Evolutionary conservation across 2,888 invertebrate species (phyloP), one percentile per base, ranked within the genome.

Genomic region (Nezara viridula): DNA sequence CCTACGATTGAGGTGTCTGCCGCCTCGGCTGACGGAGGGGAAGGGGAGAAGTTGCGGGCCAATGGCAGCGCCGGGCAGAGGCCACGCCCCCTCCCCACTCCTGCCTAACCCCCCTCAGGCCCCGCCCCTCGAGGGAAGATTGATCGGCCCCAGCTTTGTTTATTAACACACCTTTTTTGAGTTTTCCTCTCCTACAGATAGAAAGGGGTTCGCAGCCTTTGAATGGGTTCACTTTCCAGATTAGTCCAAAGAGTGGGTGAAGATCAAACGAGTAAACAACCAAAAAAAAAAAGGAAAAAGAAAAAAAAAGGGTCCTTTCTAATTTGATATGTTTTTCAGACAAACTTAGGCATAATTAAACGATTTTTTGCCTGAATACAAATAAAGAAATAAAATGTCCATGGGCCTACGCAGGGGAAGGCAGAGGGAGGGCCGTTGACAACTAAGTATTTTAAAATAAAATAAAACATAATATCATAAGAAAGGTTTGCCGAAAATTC

Each of bases 151-250:
- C 27, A 44, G 60, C 88, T 88, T 88, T 88, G 88, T 88, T 88
- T 88, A 88, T 88, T 88, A 88, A 88, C 88, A 88, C 88, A 88
- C 88, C 88, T 88, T 88, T 73, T 88, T 88, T 66, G 88, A 88
- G 88, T 88, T 73, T 88, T 88, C 88, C 88, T 88, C 88, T 88
- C 32, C 52, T 49, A 60, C 44, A 47, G 81, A 73, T 52, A 88
- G 88, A 88, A 66, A 88, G 88, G 66, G 73, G 66, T 88, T 73
- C 73, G 27, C 14, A 37, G 55, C 86, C 55, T 88, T 88, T 88
- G 88, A 88, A 88, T 88, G 49, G 88, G 44, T 32, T 73, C 88
- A 40, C 86, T 50, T 86, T 24, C 40, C 55, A 88, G 88, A 88
- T 88, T 88, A 88, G 66, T 88, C 47, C 9, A 16, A 73, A 73